Evolutionary conservation across 1,140 invertebrate species (phyloP), one percentile per base, ranked within the genome.

Genomic region (Euglossa dilemma): DNA sequence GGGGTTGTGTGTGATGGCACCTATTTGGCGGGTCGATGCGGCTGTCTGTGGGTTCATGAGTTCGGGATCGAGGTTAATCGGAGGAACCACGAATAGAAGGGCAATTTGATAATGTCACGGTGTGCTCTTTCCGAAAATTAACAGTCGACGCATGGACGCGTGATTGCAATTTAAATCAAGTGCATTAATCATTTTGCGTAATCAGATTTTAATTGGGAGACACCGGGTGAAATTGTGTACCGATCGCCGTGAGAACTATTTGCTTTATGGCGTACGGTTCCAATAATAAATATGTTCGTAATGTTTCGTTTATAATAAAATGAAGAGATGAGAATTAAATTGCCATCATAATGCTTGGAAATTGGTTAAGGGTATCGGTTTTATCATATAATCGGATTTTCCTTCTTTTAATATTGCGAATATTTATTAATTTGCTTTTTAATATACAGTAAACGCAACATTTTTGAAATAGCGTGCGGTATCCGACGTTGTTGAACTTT

Each of bases 201-300:
- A 80, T 80, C 79, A 74, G 71, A 74, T 74, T 74, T 80, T 74
- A 74, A 80, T 80, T 74, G 78, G 70, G 9, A 52, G 18, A 23
- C 25, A 75, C 12, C 43, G 43, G 45, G 14, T 61, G 47, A 66
- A 67, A 66, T 56, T 72, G 70, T 72, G 70, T 56, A 36, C 20
- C 59, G 47, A n/a, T 45, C 47, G 47, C 25, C 25, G 45, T 14
- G 59, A 61, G 50, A 57, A 70, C 14, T 56, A 54, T 71, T 70
- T 79, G 47, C 54, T 45, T 80, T 76, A 52, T n/a, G 47, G 20
- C n/a, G 7, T 16, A 47, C 72, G 18, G 0, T 54, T 8, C 20
- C 12, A 59, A n/a, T n/a, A 54, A 59, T 72, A 72, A 72, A 54
- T 72, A 72, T 56, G 6, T 11, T 67, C 11, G 64, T 71, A 28